Evolutionary conservation across 2,113 vertebrate species (phyloP).

Genomic region (Hystrix brachyura): DNA sequence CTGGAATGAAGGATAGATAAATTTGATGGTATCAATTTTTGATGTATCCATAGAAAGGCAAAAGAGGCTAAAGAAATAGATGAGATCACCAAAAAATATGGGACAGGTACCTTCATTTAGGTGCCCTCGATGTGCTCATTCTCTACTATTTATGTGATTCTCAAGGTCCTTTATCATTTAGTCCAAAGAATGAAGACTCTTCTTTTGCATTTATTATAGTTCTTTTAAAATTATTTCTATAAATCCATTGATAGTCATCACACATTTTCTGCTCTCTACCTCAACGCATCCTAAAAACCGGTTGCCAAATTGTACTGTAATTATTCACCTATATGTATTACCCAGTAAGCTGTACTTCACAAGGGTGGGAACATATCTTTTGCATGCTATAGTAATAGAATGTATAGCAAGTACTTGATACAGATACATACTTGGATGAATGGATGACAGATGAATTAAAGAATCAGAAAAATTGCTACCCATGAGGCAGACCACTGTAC

Average conservation of each 20-base stretch:
- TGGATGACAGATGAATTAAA: neutral
- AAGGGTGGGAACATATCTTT: neutral
- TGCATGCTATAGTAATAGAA: neutral
- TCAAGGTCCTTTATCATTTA: neutral
- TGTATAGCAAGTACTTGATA: neutral
- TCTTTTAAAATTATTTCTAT: neutral
- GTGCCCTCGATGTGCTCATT: neutral
- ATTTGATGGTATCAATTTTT: neutral
- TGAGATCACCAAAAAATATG: neutral
- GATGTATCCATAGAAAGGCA: neutral
- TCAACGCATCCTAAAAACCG: neutral
- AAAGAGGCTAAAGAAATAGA: neutral
- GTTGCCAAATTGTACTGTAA: neutral
- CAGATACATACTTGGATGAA: neutral
- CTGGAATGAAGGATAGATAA: neutral
- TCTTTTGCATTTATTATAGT: neutral
- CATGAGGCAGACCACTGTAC: neutral
- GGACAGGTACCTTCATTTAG: neutral
- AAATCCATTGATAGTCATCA: neutral
- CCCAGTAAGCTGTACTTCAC: neutral
- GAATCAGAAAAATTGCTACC: neutral
- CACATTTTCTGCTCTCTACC: neutral
- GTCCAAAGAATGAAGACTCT: neutral
- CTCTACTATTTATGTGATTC: neutral
- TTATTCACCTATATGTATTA: neutral